Percentiles rank a stretch among this genome's conserved stretches.
Evolutionary conservation across 2,888 invertebrate species (phyloP).

Genomic region (Hydroisotoma schaefferi): DNA sequence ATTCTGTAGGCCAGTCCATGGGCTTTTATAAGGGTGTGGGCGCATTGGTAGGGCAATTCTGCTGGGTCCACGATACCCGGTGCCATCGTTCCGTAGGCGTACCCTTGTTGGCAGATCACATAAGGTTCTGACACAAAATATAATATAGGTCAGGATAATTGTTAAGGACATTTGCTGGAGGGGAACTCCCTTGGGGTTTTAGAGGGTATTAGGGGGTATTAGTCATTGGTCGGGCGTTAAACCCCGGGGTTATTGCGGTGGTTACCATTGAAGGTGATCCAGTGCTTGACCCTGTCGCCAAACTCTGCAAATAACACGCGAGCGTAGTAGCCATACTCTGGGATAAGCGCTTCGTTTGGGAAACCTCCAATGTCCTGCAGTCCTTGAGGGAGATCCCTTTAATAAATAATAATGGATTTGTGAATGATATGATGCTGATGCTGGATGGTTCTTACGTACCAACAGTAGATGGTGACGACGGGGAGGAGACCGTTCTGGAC

Average conservation of each 20-base stretch:
- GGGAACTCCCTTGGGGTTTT: no score
- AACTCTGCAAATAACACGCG: conserved; percentile 54
- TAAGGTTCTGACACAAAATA: no score
- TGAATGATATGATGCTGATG: not conserved
- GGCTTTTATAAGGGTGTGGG: conserved; percentile 22
- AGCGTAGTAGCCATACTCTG: conserved; percentile 58
- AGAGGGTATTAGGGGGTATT: no score
- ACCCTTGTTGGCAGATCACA: conserved; percentile 31
- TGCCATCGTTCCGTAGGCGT: conserved; percentile 13
- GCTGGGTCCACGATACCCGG: conserved; percentile 21
- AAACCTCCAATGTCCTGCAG: conserved; percentile 53
- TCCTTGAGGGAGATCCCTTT: conserved; percentile 58
- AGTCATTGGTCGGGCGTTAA: no score
- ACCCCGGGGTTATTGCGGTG: no score
- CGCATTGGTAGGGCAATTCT: conserved; percentile 28
- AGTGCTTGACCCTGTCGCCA: conserved; percentile 54
- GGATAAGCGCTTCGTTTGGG: conserved; percentile 53
- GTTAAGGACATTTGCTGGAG: no score
- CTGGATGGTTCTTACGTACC: not conserved
- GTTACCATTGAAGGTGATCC: conserved; percentile 38
- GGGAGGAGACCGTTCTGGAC: conserved; percentile 60
- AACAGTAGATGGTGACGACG: conserved; percentile 51
- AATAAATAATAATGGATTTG: conserved; percentile 54
- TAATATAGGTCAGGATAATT: no score
- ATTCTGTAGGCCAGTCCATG: conserved; percentile 26